Evolutionary conservation across 2,888 invertebrate species (phyloP).

Genomic region (Toxonevra muliebris): DNA sequence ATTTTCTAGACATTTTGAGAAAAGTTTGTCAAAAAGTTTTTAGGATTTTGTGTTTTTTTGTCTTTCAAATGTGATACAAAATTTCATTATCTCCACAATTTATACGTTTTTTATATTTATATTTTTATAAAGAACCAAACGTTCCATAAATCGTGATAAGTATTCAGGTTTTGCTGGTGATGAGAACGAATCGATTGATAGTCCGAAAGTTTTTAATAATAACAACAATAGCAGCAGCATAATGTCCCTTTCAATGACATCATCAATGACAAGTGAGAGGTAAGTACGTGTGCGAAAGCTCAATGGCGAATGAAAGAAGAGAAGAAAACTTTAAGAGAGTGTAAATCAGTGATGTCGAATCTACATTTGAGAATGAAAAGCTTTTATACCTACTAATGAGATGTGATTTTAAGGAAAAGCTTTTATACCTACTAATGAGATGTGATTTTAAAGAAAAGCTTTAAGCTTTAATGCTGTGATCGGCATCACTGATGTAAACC

Average conservation of each 20-base stretch:
- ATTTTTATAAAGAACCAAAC: constrained; percentile 63
- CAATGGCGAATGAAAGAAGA: no score
- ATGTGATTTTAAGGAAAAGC: no score
- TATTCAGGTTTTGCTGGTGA: constrained; percentile 52
- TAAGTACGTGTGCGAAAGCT: constrained; percentile 39
- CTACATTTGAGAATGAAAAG: no score
- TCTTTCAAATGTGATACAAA: constrained; percentile 17
- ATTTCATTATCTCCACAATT: constrained; percentile 20
- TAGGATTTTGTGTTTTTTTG: constrained; percentile 8
- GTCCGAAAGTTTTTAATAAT: constrained; percentile 31
- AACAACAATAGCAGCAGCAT: constrained; percentile 39
- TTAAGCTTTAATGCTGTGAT: no score
- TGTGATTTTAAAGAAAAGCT: no score
- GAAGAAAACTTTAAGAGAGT: no score
- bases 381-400: no score
- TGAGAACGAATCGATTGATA: constrained; percentile 63
- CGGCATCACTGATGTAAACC: no score
- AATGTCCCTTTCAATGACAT: constrained; percentile 52
- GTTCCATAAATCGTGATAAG: constrained; percentile 70
- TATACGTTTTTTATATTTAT: constrained; percentile 18
- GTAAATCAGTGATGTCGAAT: no score
- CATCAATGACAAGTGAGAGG: constrained; percentile 57
- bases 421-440: no score
- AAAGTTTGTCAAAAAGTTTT: neutral
- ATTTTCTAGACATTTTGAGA: neutral